phyloP scores from a whole-genome alignment of 2,113 vertebrate genomes.

The Delphinapterus leucas region DNA sequence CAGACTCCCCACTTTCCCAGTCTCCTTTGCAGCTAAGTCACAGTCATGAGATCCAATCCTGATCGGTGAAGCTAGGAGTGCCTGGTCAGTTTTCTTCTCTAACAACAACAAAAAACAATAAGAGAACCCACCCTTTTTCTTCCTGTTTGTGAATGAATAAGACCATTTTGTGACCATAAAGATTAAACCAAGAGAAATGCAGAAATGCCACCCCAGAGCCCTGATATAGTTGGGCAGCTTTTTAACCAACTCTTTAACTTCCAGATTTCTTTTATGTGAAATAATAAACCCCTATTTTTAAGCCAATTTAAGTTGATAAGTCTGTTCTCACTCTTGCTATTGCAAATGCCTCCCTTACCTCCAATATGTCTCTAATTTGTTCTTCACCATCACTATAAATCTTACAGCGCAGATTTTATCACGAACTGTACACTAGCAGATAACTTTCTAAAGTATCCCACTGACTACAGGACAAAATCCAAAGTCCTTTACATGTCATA shows the following conservation, averaged over 20 bases:
- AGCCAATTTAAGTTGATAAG: slow-evolving; percentile 1
- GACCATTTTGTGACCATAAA: background rate
- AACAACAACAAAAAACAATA: background rate
- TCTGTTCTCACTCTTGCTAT: background rate
- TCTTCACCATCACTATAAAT: background rate
- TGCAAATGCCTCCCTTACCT: background rate
- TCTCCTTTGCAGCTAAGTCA: background rate
- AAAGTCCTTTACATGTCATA: background rate
- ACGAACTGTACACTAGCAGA: background rate
- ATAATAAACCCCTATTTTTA: background rate
- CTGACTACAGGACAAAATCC: background rate
- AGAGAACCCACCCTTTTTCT: background rate
- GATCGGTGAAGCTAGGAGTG: background rate
- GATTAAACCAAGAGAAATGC: background rate
- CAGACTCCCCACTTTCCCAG: background rate
- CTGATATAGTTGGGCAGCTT: background rate
- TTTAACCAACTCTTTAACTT: slow-evolving; percentile 20
- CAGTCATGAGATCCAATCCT: background rate
- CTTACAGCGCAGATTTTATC: background rate
- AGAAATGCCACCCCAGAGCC: background rate
- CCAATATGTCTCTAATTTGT: background rate
- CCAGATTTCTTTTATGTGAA: background rate
- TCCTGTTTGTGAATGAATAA: background rate
- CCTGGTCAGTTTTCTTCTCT: background rate
- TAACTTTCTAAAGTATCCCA: background rate